Evolutionary conservation across 1,140 invertebrate genomes (phyloP), one percentile per base, ranked within the genome.

Genomic region (Venturia canescens): DNA sequence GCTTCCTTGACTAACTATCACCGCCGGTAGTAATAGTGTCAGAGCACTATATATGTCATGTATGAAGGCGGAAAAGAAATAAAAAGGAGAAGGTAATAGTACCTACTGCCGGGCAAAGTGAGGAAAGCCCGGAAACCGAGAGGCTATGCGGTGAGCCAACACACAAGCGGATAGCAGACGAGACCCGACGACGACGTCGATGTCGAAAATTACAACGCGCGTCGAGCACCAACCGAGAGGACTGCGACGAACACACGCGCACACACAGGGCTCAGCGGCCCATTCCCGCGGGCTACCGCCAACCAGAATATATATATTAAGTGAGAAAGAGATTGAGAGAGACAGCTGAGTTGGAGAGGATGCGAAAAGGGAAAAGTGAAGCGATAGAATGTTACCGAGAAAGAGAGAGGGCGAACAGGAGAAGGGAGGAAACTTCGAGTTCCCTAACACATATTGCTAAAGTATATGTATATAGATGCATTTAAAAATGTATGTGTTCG

Each of bases 261-360:
- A 29, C 74, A 60, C 63, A 63, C 74, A 57, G 71, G 48, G 13
- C 44, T 50, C 31, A 48, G 71, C 23, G 53, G 74, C 74, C 74
- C 74, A 76, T 63, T 76, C 74, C 74, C 74, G 74, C 53, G 74
- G 74, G 74, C 74, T 34, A 76, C 74, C 74, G 53, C 74, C 53
- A 76, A 63, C 50, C 23, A 31, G 53, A n/a, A 34, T 34, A 34
- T 34, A 44, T 44, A 44, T 44, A 44, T 13, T 6, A 57, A 11
- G 9, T 23, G 71, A 31, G 48, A 80, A 78, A 86, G 82, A 78
- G 81, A 77, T n/a, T 66, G 75, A 76, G 29, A 74, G 60, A 63
- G 23, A 63, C 6, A 63, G 60, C 6, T 6, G 15, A 26, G 23
- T 7, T 21, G 63, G 74, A 63, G 74, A 34, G 74, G 82, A 78